These are phyloP conservation scores for Psammodynastes pulverulentus DNA, from an alignment of 2,113 vertebrate species.

Conservation along the genomic window DNA sequence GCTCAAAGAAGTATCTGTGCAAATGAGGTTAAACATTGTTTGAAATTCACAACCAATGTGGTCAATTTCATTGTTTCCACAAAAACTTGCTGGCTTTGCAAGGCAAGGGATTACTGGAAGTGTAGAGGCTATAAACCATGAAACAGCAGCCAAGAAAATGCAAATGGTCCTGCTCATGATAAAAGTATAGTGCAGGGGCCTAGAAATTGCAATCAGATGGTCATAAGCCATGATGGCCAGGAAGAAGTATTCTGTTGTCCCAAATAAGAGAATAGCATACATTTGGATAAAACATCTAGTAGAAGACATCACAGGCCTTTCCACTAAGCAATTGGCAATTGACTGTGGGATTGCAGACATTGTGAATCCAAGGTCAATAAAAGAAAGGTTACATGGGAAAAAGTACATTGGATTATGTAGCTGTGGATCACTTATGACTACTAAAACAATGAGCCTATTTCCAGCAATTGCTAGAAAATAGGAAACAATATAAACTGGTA, in stretches of 20 bases:
- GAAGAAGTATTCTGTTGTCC: background rate
- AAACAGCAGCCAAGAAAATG: background rate
- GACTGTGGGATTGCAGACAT: background rate
- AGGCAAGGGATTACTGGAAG: background rate
- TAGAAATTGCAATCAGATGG: background rate
- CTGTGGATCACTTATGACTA: background rate
- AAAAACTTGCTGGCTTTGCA: background rate
- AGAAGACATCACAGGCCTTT: background rate
- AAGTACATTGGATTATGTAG: constrained; percentile 5
- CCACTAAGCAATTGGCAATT: background rate
- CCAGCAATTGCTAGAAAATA: background rate
- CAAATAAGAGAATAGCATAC: background rate
- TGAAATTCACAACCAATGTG: background rate
- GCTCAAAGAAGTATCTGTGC: background rate
- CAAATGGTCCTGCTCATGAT: background rate
- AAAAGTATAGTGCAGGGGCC: background rate
- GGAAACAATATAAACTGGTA: background rate
- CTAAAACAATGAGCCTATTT: background rate
- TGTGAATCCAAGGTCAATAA: background rate
- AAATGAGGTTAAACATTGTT: background rate
- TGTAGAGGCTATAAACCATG: background rate
- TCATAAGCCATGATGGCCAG: constrained; percentile 35
- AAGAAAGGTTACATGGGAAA: constrained; percentile 4
- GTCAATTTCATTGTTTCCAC: background rate
- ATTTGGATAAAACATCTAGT: background rate